Percentiles rank a stretch among this genome's conserved stretches.
Conservation (phyloP, 2,888 invertebrate species). For the Netelia fuscicornis region DNA sequence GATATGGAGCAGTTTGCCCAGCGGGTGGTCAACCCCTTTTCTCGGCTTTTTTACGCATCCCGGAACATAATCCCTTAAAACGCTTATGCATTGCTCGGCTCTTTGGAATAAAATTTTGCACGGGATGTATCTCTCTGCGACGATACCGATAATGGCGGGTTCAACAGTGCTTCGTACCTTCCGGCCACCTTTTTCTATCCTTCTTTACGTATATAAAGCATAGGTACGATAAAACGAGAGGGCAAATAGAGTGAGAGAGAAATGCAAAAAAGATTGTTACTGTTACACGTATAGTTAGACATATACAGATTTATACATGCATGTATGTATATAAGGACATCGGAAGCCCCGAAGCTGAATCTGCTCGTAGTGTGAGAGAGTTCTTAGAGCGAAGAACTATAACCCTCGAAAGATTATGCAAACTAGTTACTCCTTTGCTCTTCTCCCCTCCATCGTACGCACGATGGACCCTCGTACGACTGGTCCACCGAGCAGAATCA, state of each 20-base stretch:
- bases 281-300: not conserved
- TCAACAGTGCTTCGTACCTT: constrained; percentile 60
- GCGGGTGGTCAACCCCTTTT: constrained; percentile 84
- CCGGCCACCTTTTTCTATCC: constrained; percentile 9
- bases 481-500: constrained; percentile 65
- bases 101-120: constrained; percentile 66
- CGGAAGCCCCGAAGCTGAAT: constrained; percentile 59
- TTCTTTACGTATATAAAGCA: not conserved
- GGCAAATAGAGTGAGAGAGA: not conserved
- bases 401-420: constrained; percentile 79
- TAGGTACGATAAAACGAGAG: constrained; percentile 4
- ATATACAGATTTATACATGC: constrained; percentile 21
- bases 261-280: constrained; percentile 52
- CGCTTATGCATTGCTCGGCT: constrained; percentile 77
- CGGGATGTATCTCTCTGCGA: constrained; percentile 30
- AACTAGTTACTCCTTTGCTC: constrained; percentile 67
- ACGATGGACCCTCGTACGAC: constrained; percentile 43
- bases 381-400: constrained; percentile 73
- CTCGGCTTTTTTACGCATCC: constrained; percentile 82
- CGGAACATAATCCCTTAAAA: constrained; percentile 84
- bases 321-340: constrained; percentile 43
- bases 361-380: constrained; percentile 69
- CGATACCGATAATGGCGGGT: constrained; percentile 43
- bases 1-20: constrained; percentile 77
- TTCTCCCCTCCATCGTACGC: constrained; percentile 50